phyloP scores from a whole-genome alignment of 2,888 invertebrate species.

The Himalopsyche tibetana region DNA sequence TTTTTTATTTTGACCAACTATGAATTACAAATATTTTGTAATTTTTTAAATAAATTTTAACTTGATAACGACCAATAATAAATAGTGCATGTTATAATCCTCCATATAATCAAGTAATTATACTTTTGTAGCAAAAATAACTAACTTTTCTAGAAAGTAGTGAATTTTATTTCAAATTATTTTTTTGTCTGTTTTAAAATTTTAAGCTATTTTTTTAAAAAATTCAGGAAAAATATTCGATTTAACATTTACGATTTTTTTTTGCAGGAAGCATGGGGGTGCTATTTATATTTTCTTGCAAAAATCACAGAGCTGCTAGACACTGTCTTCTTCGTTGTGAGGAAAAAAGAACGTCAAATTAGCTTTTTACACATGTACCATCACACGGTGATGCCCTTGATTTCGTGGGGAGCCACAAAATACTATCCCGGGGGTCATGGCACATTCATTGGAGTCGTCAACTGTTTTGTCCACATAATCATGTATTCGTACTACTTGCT shows the following conservation, averaged over 20 bases:
- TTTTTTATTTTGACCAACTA: no score
- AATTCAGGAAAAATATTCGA: no score
- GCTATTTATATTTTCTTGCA: constrained; percentile 91
- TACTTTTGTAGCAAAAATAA: no score
- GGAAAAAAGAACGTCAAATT: constrained; percentile 93
- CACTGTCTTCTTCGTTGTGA: constrained; percentile 94
- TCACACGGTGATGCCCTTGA: constrained; percentile 96
- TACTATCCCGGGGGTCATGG: constrained; percentile 93
- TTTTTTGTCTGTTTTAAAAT: no score
- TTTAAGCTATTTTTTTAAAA: no score
- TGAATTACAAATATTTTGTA: no score
- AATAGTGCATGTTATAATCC: no score
- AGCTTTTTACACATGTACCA: constrained; percentile 95
- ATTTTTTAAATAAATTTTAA: no score
- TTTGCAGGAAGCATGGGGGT: constrained; percentile 81
- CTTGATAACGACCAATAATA: no score
- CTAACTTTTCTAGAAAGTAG: no score
- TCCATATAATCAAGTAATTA: no score
- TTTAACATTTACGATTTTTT: background rate
- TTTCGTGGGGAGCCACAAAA: constrained; percentile 94
- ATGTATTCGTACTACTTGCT: constrained; percentile 96
- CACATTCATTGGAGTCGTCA: constrained; percentile 92
- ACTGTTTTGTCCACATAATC: constrained; percentile 95
- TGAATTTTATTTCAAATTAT: no score
- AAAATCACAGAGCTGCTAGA: constrained; percentile 94